Evolutionary conservation across 2,113 vertebrate species (phyloP), one percentile per base, ranked within the genome.

Genomic region (Pollimyrus isidori): DNA sequence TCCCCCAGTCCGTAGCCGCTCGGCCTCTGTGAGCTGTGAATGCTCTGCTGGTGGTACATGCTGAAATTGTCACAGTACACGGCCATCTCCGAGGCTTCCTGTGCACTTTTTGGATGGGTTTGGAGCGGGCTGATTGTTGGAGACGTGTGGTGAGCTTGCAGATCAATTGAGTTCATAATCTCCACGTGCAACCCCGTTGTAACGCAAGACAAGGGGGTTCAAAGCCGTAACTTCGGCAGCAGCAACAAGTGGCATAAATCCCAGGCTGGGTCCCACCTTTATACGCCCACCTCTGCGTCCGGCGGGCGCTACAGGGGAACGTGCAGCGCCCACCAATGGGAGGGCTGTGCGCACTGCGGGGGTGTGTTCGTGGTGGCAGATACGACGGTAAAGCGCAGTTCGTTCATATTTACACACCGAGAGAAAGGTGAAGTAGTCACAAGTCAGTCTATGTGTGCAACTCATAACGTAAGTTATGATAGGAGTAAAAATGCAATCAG

Each of bases 41-140:
- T 93, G 86, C 93, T 94, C 93, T 95, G 95, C 92, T 97, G 96
- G 90, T 97, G 96, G 92, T 97, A 98, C 92, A 96, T 95, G 93
- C 96, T 95, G 93, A 97, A 96, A 94, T 96, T 96, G 91, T 99
- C 97, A 93, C 97, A 98, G 91, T 98, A 98, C 1, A 96, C 96
- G 0, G 97, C 95, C 98, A 98, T 97, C 91, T 97, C 97, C 89
- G 96, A 86, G 89, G 94, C 93, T 92, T 97, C 95, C 91, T 95
- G 96, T 11, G 95, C 94, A 91, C 94, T 95, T 93, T 96, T 97
- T 56, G 95, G 91, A 87, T 94, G 90, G 45, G 92, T 91, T 90
- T 95, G 94, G 91, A 94, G 93, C 92, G 96, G 93, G 94, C 91
- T 94, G 90, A 92, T 93, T 91, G 94, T 92, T 45, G 94, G 94